phyloP scores from a whole-genome alignment of 2,797 vertebrate species.

The Cynopterus sphinx region DNA sequence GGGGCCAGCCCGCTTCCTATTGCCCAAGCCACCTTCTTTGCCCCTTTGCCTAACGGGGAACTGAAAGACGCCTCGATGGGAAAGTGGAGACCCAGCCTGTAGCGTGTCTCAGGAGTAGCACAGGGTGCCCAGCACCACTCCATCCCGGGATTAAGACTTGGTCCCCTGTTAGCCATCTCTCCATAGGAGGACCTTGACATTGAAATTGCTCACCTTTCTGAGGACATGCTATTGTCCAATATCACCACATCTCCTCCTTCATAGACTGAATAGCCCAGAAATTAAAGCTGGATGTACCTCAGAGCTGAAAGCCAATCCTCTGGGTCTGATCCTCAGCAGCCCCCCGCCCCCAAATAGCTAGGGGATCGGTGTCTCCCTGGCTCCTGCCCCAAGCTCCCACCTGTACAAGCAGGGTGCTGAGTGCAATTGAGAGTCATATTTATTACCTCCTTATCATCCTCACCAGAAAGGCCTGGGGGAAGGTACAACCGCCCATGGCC shows the following conservation, averaged over 20 bases:
- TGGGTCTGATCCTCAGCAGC: neutral
- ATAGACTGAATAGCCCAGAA: neutral
- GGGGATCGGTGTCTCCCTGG: neutral
- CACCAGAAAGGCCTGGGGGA: constrained; percentile 50
- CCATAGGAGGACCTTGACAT: neutral
- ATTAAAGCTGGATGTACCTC: neutral
- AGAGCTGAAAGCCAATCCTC: neutral
- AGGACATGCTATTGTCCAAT: constrained; percentile 27
- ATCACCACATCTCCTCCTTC: neutral
- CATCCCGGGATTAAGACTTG: neutral
- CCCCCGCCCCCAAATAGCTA: neutral
- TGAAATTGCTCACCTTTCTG: neutral
- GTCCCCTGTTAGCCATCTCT: neutral
- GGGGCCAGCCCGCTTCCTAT: neutral
- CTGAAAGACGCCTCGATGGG: neutral
- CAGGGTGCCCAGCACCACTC: neutral
- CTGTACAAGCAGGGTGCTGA: constrained; percentile 47
- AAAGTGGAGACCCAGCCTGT: neutral
- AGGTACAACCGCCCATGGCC: constrained; percentile 48
- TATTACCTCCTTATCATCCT: constrained; percentile 71
- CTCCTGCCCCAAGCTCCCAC: neutral
- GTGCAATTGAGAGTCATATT: constrained; percentile 35
- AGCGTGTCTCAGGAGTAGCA: neutral
- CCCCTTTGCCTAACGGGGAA: neutral
- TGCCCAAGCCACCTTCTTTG: constrained; percentile 20